These are phyloP conservation scores for Agonopterix arenella DNA, from an alignment of 2,888 invertebrate species.

Conservation along the genomic window DNA sequence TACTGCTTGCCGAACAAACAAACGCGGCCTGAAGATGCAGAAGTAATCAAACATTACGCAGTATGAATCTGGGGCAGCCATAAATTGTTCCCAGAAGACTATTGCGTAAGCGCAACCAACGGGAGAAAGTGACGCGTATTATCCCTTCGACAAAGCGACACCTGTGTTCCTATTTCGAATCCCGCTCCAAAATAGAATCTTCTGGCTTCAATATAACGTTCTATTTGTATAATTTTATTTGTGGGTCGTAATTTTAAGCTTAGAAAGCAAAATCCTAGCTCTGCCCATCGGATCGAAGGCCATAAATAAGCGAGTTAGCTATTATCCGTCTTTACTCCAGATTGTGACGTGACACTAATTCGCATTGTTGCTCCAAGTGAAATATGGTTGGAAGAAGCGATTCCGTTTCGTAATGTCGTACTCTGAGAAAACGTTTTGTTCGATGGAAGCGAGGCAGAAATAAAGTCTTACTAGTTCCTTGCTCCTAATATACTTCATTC, in stretches of 20 bases:
- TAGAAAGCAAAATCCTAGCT: slow-evolving; percentile 49
- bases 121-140: slow-evolving; percentile 37
- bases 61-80: slow-evolving; percentile 20
- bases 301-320: slow-evolving; percentile 45
- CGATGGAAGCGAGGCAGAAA: background rate
- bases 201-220: slow-evolving; percentile 4
- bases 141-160: slow-evolving; percentile 29
- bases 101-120: slow-evolving; percentile 28
- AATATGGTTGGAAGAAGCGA: slow-evolving; percentile 24
- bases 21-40: slow-evolving; percentile 9
- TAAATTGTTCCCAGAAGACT: slow-evolving; percentile 25
- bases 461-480: no score
- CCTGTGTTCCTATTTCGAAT: slow-evolving; percentile 26
- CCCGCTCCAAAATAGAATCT: background rate
- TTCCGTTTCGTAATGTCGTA: slow-evolving; percentile 10
- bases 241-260: slow-evolving; percentile 47
- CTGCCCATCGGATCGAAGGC: slow-evolving; percentile 33
- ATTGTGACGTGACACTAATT: slow-evolving; percentile 46
- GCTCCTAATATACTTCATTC: no score
- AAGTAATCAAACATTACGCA: slow-evolving; percentile 14
- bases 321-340: slow-evolving; percentile 54
- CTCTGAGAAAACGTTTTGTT: background rate
- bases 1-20: slow-evolving; percentile 1
- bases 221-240: slow-evolving; percentile 9
- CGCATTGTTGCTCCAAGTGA: slow-evolving; percentile 42